A percentile compares a stretch with the other conserved stretches of the same genome.
These are phyloP conservation scores for Drosophila obscura DNA, from an alignment of 1,140 invertebrate species.

Conservation along the genomic window DNA sequence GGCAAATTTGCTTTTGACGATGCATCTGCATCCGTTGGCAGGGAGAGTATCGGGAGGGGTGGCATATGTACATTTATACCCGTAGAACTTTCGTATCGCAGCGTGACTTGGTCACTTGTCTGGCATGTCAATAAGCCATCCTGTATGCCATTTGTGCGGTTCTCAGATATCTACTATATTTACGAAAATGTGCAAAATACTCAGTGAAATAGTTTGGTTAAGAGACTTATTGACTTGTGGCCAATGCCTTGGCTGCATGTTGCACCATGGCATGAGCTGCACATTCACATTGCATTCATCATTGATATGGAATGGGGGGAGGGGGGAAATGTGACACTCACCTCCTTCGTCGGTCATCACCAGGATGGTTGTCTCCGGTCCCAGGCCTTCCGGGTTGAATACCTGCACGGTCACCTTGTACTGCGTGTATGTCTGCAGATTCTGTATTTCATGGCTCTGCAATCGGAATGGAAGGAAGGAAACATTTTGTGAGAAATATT, in stretches of 20 bases:
- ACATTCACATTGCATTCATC: constrained; percentile 23
- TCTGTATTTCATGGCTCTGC: constrained; percentile 89
- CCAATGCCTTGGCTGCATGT: constrained; percentile 18
- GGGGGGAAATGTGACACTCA: constrained; percentile 84
- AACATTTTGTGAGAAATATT: constrained; percentile 52
- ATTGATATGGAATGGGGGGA: constrained; percentile 28
- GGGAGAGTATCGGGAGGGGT: neutral
- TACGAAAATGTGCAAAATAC: too few species aligned
- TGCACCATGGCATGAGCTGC: constrained; percentile 27
- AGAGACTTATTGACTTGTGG: constrained; percentile 51
- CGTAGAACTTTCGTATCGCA: constrained; percentile 4
- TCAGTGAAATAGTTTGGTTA: constrained; percentile 32
- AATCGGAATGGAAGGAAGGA: constrained; percentile 63
- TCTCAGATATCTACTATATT: constrained; percentile 16
- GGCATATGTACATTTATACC: neutral
- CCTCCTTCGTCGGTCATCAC: constrained; percentile 93
- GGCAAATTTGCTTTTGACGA: constrained; percentile 46
- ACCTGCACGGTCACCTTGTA: constrained; percentile 91
- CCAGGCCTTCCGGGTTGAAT: constrained; percentile 90
- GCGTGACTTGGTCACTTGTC: constrained; percentile 44
- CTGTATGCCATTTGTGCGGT: constrained; percentile 42
- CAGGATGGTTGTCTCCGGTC: constrained; percentile 88
- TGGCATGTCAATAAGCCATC: constrained; percentile 53
- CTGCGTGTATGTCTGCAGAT: constrained; percentile 89
- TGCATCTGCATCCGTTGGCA: constrained; percentile 21